Percentiles rank a stretch among this genome's conserved stretches.
phyloP scores from a whole-genome alignment of 1,140 invertebrate genomes.

The Zaprionus camerounensis region DNA sequence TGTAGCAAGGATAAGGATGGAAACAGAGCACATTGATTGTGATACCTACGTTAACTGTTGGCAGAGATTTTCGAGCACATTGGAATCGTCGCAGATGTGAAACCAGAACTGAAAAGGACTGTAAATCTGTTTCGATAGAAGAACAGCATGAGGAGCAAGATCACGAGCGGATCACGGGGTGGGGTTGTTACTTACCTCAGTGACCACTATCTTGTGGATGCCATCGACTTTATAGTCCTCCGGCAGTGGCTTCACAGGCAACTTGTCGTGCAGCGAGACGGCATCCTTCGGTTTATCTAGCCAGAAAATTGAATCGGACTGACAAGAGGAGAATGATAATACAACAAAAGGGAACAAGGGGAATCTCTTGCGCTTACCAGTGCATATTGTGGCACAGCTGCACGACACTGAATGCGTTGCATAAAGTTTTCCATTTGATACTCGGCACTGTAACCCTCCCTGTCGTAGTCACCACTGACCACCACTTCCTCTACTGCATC shows the following conservation, averaged over 20 bases:
- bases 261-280: not conserved
- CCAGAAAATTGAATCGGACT: slow-evolving; percentile 36
- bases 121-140: slow-evolving; percentile 25
- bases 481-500: not conserved
- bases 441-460: not conserved
- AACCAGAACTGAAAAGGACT: slow-evolving; percentile 67
- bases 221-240: not conserved
- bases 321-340: not conserved
- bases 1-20: too few relatives aligned
- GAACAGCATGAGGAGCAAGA: too few relatives aligned
- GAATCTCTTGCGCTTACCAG: slow-evolving; percentile 7
- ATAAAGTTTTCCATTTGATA: slow-evolving; percentile 13
- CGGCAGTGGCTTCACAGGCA: not conserved
- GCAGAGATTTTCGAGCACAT: not conserved
- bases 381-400: slow-evolving; percentile 30
- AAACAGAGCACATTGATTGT: not conserved
- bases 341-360: too few relatives aligned
- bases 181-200: not conserved
- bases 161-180: too few relatives aligned
- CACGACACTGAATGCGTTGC: not conserved
- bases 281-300: slow-evolving; percentile 48
- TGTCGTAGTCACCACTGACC: not conserved
- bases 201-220: not conserved
- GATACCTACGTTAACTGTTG: slow-evolving; percentile 14
- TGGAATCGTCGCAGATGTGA: not conserved